Percentiles rank a stretch among this genome's conserved stretches.
phyloP scores from a whole-genome alignment of 2,888 invertebrate genomes.

The Cryptophagus acutangulus region DNA sequence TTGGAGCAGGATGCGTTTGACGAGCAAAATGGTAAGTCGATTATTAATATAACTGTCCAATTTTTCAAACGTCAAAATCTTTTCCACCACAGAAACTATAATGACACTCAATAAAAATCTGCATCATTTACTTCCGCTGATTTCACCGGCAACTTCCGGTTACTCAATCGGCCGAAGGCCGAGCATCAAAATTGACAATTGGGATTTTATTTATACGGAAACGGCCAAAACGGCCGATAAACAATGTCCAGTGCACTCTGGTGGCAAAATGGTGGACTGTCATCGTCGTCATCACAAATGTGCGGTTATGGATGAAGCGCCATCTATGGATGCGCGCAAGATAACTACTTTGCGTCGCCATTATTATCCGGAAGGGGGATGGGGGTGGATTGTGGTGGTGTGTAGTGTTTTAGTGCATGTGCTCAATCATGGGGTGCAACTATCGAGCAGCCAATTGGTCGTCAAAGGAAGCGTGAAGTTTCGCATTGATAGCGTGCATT shows the following conservation, averaged over 20 bases:
- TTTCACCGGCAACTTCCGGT: too few relatives aligned
- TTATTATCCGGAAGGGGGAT: slow-evolving; percentile 83
- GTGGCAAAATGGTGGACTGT: too few relatives aligned
- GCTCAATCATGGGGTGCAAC: slow-evolving; percentile 70
- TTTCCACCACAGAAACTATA: too few relatives aligned
- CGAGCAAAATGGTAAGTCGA: too few relatives aligned
- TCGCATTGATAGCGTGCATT: slow-evolving; percentile 57
- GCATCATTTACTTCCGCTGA: too few relatives aligned
- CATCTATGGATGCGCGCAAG: slow-evolving; percentile 42
- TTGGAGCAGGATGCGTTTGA: slow-evolving; percentile 40
- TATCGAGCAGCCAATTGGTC: slow-evolving; percentile 58
- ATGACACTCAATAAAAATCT: too few relatives aligned
- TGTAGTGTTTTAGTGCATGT: slow-evolving; percentile 70
- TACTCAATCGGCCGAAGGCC: slow-evolving; percentile 37
- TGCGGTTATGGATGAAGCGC: background rate
- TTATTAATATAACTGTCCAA: too few relatives aligned
- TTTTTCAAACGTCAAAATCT: too few relatives aligned
- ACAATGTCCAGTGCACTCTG: slow-evolving; percentile 33
- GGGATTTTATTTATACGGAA: slow-evolving; percentile 45
- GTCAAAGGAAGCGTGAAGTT: slow-evolving; percentile 58
- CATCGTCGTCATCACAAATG: slow-evolving; percentile 6
- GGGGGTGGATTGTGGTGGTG: slow-evolving; percentile 77
- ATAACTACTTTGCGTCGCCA: slow-evolving; percentile 55
- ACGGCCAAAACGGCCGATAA: slow-evolving; percentile 13
- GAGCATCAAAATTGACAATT: slow-evolving; percentile 43